These are phyloP conservation scores for Philaenus spumarius DNA, from an alignment of 1,140 invertebrate species.

Conservation along the genomic window DNA sequence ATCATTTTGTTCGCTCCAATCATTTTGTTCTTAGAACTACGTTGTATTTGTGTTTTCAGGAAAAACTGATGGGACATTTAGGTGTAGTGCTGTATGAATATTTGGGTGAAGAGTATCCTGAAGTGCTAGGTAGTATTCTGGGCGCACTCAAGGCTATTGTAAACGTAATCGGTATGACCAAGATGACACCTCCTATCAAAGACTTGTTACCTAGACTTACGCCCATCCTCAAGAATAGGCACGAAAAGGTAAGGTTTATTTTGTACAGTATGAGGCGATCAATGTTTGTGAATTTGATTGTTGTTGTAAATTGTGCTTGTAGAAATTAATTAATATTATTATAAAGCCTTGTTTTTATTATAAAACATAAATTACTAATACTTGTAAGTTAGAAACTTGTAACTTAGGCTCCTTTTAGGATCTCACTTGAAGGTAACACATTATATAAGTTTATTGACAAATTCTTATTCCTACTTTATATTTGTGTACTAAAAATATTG, in stretches of 20 bases:
- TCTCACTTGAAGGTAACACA: no score
- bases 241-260: conserved; percentile 56
- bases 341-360: no score
- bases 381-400: no score
- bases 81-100: conserved; percentile 99
- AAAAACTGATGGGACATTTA: conserved; percentile 99
- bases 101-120: conserved; percentile 98
- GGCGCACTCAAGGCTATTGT: conserved; percentile 98
- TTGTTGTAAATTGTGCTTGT: no score
- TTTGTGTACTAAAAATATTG: no score
- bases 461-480: no score
- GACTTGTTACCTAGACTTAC: conserved; percentile 94
- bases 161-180: conserved; percentile 99
- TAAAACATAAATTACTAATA: no score
- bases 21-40: conserved; percentile 24
- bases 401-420: no score
- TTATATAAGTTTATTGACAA: no score
- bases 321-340: no score
- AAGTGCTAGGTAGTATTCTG: conserved; percentile 96
- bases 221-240: conserved; percentile 92
- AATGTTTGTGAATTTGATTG: no score
- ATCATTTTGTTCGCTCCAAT: neutral
- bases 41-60: conserved; percentile 47
- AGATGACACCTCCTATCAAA: conserved; percentile 99
- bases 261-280: no score